These are phyloP conservation scores for Chlamydotis undulata DNA, from an alignment of 2,113 vertebrate genomes.

Conservation along the genomic window DNA sequence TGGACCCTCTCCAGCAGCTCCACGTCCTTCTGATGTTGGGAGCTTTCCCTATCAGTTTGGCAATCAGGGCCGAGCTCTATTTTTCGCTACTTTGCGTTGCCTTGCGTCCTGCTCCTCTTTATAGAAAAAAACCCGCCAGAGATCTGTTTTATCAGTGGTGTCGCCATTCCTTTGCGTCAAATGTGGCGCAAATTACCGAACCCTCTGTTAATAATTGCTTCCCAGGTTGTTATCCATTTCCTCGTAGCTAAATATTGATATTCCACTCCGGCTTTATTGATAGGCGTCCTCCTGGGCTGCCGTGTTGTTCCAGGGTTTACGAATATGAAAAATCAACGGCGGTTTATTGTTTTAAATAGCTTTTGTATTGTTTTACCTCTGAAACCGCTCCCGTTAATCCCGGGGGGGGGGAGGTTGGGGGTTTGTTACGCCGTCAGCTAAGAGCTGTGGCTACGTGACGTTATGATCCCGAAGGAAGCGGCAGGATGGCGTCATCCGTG, in stretches of 20 bases:
- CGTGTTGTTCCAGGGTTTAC: slow-evolving; percentile 22
- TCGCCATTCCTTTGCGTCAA: background rate
- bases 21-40: no score
- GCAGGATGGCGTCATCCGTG: background rate
- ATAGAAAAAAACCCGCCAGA: background rate
- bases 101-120: background rate
- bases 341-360: slow-evolving; percentile 39
- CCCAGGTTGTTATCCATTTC: slow-evolving; percentile 31
- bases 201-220: background rate
- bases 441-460: background rate
- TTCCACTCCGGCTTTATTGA: slow-evolving; percentile 42
- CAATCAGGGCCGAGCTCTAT: background rate
- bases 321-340: slow-evolving; percentile 45
- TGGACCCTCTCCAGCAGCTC: no score
- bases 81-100: background rate
- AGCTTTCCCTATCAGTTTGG: background rate
- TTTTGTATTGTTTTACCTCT: background rate
- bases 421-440: background rate
- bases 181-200: background rate
- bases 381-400: background rate
- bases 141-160: background rate
- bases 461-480: background rate
- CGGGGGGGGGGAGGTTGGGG: background rate
- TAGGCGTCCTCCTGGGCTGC: background rate
- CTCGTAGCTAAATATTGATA: slow-evolving; percentile 45